Base-by-base conservation (phyloP, 2,113 vertebrate species). In the Erythrocercus mccallii region DNA sequence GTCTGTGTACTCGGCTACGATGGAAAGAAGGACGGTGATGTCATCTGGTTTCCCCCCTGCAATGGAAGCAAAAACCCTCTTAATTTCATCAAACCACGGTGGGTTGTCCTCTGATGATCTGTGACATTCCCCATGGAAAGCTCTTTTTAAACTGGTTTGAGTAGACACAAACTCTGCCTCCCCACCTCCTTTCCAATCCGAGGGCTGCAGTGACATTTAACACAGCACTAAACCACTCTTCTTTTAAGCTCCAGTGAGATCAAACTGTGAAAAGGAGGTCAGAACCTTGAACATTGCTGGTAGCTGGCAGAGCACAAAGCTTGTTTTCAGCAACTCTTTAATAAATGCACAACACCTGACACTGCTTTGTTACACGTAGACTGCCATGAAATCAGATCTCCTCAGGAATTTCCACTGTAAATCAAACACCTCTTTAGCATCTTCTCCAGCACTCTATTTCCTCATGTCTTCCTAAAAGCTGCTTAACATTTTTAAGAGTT, bases 1-100 rank as follows among this genome's bases (percentile, higher is more conserved):
- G 99, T 99, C 99, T 93, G 99, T 99, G 74, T 99, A 99, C 98
- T 99, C 99, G 2, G 99, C 99, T 92, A 99, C 99, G 57, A 99
- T 99, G 18, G 99, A 99, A 68, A 99, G 99, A 53, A 99, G 99
- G 98, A 99, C 99, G 17, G 99, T 99, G 98, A 99, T 99, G 97
- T 99, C 99, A 57, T 99, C 99, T 85, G 99, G 99, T 92, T 99
- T 99, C 53, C 99, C 99, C 97, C 99, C 99, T 99, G 97, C 22
- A 94, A 96, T 1, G 33, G 11, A 88, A 96, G 92, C 27, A 62
- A 44, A 83, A 91, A 40, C 1, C 6, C 24, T 69, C 38, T 50
- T 9, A 27, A 27, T 5, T 62, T 17, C n/a, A 74, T 28, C 80
- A 15, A 58, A 31, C 8, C 81, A 38, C 28, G 16, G 28, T 0